These are phyloP conservation scores for Phrynocephalus guinanensis DNA, from an alignment of 2,797 vertebrate genomes.

Conservation along the genomic window DNA sequence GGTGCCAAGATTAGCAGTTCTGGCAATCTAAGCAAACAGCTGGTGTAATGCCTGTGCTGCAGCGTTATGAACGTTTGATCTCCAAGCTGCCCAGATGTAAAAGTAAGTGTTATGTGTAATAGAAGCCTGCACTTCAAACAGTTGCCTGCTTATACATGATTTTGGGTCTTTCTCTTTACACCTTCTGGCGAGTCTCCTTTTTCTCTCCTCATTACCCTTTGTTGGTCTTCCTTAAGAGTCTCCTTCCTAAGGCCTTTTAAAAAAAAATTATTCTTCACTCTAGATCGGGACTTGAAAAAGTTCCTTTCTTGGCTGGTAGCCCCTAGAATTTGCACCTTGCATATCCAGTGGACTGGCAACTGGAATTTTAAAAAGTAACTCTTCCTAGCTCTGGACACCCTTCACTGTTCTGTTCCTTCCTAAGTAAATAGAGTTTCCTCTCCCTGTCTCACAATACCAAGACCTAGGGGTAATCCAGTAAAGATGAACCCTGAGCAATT, in stretches of 20 bases:
- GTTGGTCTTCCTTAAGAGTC: neutral
- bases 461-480: neutral
- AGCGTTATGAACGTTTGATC: neutral
- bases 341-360: too few relatives aligned
- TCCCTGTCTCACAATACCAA: neutral
- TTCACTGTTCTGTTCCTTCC: neutral
- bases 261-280: too few relatives aligned
- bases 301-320: neutral
- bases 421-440: neutral
- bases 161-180: neutral
- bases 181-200: too few relatives aligned
- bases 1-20: neutral
- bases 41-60: neutral
- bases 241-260: neutral
- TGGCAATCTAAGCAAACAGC: constrained; percentile 1
- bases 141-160: neutral
- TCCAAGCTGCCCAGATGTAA: neutral
- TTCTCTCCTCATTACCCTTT: neutral
- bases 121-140: neutral
- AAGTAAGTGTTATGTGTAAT: neutral
- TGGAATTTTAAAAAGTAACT: too few relatives aligned
- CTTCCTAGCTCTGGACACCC: neutral
- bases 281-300: neutral
- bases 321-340: neutral
- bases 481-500: neutral